A percentile compares a stretch with the other conserved stretches of the same genome.
Conservation (phyloP, 2,888 invertebrate genomes). For the Cephus rjabovi region DNA sequence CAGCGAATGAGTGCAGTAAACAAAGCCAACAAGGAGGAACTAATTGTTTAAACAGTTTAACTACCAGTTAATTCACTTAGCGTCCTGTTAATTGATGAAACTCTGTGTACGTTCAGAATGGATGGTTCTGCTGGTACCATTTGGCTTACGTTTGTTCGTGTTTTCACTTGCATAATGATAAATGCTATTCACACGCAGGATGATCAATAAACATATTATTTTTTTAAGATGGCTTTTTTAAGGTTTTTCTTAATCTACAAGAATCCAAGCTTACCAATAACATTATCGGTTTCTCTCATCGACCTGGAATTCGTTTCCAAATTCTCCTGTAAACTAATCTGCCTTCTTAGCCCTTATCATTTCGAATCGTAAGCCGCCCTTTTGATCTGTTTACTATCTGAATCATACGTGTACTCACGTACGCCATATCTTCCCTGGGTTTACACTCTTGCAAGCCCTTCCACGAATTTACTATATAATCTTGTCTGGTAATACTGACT, state of each 20-base stretch:
- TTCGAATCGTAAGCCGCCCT: not conserved
- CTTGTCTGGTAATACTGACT: not conserved
- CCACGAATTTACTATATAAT: not conserved
- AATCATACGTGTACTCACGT: not conserved
- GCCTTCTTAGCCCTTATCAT: not conserved
- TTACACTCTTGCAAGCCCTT: not conserved
- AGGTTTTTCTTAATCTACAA: not conserved
- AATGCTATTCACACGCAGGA: not conserved
- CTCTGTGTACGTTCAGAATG: constrained; percentile 25
- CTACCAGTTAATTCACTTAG: constrained; percentile 47
- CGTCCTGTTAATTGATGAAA: constrained; percentile 51
- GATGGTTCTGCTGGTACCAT: not conserved
- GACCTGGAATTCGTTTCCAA: not conserved
- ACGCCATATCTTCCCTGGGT: not conserved
- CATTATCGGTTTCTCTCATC: not conserved
- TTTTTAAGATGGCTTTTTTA: not conserved
- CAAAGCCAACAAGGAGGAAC: not conserved
- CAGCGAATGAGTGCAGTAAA: not conserved
- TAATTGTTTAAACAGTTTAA: constrained; percentile 19
- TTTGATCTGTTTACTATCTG: not conserved
- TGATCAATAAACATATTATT: not conserved
- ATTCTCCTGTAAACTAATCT: not conserved
- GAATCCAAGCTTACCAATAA: not conserved
- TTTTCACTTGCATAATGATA: not conserved
- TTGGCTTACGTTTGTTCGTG: not conserved